These are phyloP conservation scores for Pseudoips prasinana DNA, from an alignment of 2,888 invertebrate species.

Conservation along the genomic window DNA sequence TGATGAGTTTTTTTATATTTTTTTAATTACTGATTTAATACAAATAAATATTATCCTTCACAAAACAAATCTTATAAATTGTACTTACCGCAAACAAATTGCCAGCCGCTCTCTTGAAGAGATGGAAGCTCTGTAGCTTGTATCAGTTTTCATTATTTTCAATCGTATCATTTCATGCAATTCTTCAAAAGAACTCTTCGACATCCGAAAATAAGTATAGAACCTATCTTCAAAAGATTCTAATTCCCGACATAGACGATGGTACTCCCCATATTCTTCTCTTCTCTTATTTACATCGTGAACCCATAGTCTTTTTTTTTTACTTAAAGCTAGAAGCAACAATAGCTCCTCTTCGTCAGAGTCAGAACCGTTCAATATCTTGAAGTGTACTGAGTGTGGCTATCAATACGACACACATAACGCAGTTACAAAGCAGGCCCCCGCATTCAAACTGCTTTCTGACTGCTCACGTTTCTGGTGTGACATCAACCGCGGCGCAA, in stretches of 20 bases:
- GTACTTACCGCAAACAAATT: too few relatives aligned
- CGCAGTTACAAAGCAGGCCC: too few relatives aligned
- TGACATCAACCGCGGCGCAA: slow-evolving; percentile 1
- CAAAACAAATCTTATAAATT: too few relatives aligned
- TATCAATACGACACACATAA: slow-evolving; percentile 2
- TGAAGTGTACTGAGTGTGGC: slow-evolving; percentile 1
- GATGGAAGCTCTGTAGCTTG: too few relatives aligned
- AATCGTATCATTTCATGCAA: too few relatives aligned
- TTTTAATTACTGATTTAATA: too few relatives aligned
- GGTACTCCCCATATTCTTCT: slow-evolving; percentile 2
- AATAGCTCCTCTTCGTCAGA: slow-evolving; percentile 5
- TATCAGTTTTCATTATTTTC: too few relatives aligned
- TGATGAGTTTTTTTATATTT: too few relatives aligned
- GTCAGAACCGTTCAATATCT: slow-evolving; percentile 4
- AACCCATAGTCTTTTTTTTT: slow-evolving; percentile 5
- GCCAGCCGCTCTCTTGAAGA: too few relatives aligned
- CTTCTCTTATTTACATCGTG: slow-evolving; percentile 3
- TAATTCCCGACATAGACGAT: not conserved
- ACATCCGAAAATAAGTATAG: too few relatives aligned
- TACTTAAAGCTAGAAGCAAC: slow-evolving; percentile 4
- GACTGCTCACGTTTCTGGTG: slow-evolving; percentile 2
- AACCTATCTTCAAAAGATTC: slow-evolving; percentile 1
- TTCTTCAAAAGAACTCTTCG: too few relatives aligned
- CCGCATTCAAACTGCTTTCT: slow-evolving; percentile 2
- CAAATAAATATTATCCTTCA: too few relatives aligned